These are phyloP conservation scores for Incurvaria masculella DNA, from an alignment of 2,888 invertebrate genomes.

Conservation along the genomic window DNA sequence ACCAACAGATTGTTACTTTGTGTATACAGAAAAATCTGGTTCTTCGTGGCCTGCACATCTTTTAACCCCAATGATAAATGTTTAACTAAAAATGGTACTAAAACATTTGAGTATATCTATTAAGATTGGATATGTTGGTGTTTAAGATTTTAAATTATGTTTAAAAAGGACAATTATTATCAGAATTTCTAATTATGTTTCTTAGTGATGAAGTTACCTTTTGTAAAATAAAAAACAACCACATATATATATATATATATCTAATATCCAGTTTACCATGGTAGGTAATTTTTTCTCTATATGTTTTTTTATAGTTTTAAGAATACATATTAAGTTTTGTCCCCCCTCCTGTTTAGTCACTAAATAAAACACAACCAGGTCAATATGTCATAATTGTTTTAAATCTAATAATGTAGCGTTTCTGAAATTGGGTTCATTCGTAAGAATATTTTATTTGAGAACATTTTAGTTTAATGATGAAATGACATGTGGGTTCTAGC, in stretches of 20 bases:
- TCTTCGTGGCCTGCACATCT: not conserved
- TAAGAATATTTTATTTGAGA: too few relatives aligned
- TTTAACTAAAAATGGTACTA: slow-evolving; percentile 4
- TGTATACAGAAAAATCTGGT: not conserved
- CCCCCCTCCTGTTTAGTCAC: too few relatives aligned
- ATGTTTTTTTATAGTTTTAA: too few relatives aligned
- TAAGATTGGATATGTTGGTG: slow-evolving; percentile 1
- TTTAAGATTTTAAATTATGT: not conserved
- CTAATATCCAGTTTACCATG: not conserved
- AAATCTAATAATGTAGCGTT: too few relatives aligned
- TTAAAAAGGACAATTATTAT: slow-evolving; percentile 9
- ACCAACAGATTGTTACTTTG: not conserved
- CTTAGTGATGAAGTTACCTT: not conserved
- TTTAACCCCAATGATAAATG: slow-evolving; percentile 2
- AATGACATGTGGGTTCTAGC: too few relatives aligned
- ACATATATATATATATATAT: slow-evolving; percentile 3
- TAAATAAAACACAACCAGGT: too few relatives aligned
- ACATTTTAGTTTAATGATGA: too few relatives aligned
- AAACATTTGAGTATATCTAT: slow-evolving; percentile 3
- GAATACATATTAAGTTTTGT: too few relatives aligned
- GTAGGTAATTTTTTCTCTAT: not conserved
- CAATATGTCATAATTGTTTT: too few relatives aligned
- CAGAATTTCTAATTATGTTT: slow-evolving; percentile 7
- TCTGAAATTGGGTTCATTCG: too few relatives aligned
- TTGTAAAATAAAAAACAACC: not conserved